A percentile compares a stretch with the other conserved stretches of the same genome.
Evolutionary conservation across 2,113 vertebrate species (phyloP).

Genomic region (Ahaetulla prasina): DNA sequence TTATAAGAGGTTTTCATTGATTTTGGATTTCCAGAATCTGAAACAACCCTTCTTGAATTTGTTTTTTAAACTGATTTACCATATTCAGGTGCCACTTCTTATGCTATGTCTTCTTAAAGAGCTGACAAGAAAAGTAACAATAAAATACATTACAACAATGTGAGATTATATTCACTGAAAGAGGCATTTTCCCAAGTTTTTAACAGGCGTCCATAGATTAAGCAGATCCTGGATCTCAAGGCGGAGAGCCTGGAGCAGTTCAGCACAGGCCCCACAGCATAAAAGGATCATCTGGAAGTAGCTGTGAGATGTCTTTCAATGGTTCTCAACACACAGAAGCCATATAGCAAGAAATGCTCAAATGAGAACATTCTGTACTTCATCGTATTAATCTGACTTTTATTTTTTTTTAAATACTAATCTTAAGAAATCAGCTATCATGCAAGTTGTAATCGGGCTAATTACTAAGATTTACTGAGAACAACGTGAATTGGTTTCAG

Average conservation of each 20-base stretch:
- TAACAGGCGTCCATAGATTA: not conserved
- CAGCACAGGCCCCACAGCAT: not conserved
- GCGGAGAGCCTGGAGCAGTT: not conserved
- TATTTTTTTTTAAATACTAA: not conserved
- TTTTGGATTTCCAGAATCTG: not conserved
- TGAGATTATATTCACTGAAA: not conserved
- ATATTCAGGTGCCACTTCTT: not conserved
- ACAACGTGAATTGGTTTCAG: not conserved
- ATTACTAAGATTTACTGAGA: not conserved
- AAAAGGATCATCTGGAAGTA: not conserved
- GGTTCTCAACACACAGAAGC: not conserved
- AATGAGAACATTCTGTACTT: not conserved
- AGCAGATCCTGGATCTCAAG: not conserved
- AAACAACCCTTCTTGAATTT: not conserved
- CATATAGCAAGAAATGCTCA: not conserved
- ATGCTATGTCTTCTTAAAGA: not conserved
- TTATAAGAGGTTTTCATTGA: not conserved
- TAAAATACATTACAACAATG: not conserved
- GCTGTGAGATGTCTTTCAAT: not conserved
- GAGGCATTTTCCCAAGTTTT: not conserved
- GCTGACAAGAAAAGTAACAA: not conserved
- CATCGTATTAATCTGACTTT: not conserved
- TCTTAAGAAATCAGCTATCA: not conserved
- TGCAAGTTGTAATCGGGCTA: not conserved
- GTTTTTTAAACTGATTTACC: not conserved